A percentile compares a stretch with the other conserved stretches of the same genome.
Evolutionary conservation across 1,140 invertebrate genomes (phyloP).

Genomic region (Pseudomyrmex flavicornis): DNA sequence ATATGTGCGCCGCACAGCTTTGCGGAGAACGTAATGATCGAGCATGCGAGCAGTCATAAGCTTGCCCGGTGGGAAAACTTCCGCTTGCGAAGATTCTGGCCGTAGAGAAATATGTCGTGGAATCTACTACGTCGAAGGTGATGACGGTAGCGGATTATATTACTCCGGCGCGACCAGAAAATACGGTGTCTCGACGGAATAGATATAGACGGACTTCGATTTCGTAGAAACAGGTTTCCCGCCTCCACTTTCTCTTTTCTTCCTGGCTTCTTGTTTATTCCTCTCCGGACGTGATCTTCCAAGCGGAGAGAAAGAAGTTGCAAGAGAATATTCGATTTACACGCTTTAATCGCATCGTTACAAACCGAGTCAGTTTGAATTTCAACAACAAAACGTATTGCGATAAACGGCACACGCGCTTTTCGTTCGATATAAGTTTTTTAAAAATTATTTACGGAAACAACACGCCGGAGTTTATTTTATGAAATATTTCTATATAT

Average conservation of each 20-base stretch:
- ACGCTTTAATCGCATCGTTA: too few species aligned
- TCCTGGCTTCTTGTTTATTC: not conserved
- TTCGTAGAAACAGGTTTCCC: constrained; percentile 16
- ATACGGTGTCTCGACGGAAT: constrained; percentile 54
- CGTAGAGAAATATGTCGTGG: not conserved
- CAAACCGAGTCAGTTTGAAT: not conserved
- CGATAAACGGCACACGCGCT: not conserved
- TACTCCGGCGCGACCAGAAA: constrained; percentile 21
- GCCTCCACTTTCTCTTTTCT: not conserved
- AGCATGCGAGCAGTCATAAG: constrained; percentile 1
- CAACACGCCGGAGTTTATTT: too few species aligned
- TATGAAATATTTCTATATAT: too few species aligned
- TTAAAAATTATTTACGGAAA: too few species aligned
- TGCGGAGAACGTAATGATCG: constrained; percentile 34
- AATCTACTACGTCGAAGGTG: not conserved
- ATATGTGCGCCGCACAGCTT: not conserved
- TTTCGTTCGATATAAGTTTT: not conserved
- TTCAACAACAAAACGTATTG: not conserved
- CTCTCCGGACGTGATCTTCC: not conserved
- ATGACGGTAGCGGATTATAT: constrained; percentile 34
- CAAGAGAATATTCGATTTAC: not conserved
- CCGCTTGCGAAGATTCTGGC: not conserved
- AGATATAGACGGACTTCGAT: constrained; percentile 47
- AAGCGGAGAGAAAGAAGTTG: not conserved
- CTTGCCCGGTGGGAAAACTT: not conserved